These are phyloP conservation scores for Sisyra nigra DNA, from an alignment of 2,888 invertebrate genomes.

Conservation along the genomic window DNA sequence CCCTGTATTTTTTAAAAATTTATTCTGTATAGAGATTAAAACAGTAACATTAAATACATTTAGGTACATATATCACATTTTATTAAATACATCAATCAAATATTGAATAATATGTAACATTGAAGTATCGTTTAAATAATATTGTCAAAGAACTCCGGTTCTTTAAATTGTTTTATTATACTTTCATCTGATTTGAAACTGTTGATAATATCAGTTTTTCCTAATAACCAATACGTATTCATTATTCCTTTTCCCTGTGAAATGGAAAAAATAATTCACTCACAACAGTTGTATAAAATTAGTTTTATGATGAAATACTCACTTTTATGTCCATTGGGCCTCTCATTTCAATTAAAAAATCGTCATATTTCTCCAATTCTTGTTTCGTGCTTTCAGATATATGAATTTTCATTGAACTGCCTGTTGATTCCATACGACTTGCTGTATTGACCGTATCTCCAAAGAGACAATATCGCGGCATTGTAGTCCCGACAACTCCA, in stretches of 20 bases:
- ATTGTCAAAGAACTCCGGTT: no score
- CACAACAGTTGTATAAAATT: no score
- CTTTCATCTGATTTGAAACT: constrained; percentile 31
- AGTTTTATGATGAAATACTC: neutral
- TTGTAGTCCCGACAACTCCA: constrained; percentile 73
- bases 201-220: constrained; percentile 53
- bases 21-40: no score
- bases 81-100: no score
- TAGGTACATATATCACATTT: no score
- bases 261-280: constrained; percentile 5
- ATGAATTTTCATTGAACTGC: constrained; percentile 61
- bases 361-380: constrained; percentile 58
- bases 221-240: constrained; percentile 71
- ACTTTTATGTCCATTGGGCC: constrained; percentile 76
- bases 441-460: constrained; percentile 80
- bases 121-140: no score
- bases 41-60: no score
- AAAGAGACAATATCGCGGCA: constrained; percentile 74
- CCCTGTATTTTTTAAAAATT: no score
- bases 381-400: constrained; percentile 68
- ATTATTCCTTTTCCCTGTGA: constrained; percentile 72
- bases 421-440: constrained; percentile 73
- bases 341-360: constrained; percentile 59
- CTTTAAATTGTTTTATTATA: no score
- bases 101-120: no score